phyloP scores from a whole-genome alignment of 1,140 invertebrate species.

The Drosophila lacertosa region DNA sequence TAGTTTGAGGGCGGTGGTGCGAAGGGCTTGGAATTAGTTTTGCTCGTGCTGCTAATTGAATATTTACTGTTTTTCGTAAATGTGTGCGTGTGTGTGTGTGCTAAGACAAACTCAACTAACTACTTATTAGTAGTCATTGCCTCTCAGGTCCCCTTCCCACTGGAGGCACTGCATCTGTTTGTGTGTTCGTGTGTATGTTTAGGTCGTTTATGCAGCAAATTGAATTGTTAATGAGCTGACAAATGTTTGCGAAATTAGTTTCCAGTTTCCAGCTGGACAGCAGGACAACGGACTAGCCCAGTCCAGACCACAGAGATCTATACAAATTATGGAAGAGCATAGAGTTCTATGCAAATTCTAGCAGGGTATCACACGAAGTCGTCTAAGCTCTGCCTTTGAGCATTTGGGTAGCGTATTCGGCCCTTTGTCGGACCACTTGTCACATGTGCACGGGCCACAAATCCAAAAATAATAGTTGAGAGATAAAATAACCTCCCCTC shows the following conservation, averaged over 20 bases:
- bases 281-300: not conserved
- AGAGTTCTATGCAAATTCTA: not conserved
- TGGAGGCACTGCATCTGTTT: not conserved
- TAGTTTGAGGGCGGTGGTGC: not conserved
- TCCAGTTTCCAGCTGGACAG: constrained; percentile 46
- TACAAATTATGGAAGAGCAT: not conserved
- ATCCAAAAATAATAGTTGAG: not conserved
- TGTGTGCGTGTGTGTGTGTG: constrained; percentile 25
- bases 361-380: not conserved
- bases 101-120: constrained; percentile 39
- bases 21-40: constrained; percentile 66
- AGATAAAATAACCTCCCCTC: not conserved
- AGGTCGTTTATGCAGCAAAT: constrained; percentile 80
- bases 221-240: constrained; percentile 80
- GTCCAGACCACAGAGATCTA: constrained; percentile 7
- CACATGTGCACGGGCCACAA: not conserved
- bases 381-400: not conserved
- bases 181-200: constrained; percentile 60
- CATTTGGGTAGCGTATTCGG: no score
- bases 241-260: constrained; percentile 75
- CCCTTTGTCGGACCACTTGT: not conserved
- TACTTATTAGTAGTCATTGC: constrained; percentile 23
- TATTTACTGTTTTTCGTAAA: constrained; percentile 72
- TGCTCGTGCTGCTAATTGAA: constrained; percentile 68
- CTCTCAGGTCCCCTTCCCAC: not conserved